These are phyloP conservation scores for Triplophysa rosa DNA, from an alignment of 2,113 vertebrate genomes.

Conservation along the genomic window DNA sequence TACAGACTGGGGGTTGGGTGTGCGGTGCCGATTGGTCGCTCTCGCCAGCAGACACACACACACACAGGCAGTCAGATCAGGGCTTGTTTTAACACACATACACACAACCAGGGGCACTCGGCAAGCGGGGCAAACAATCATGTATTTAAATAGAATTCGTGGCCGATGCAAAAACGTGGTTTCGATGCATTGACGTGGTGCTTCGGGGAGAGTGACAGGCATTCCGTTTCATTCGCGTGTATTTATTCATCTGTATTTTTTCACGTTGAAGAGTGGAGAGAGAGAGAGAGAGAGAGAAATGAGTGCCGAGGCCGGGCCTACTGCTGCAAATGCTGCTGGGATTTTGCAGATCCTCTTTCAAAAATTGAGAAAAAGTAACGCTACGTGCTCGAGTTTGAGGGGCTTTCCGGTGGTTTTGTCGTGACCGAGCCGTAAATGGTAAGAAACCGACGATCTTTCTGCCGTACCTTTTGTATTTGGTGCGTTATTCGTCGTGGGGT, in stretches of 20 bases:
- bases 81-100: slow-evolving; percentile 74
- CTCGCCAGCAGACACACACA: slow-evolving; percentile 28
- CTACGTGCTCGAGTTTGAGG: slow-evolving; percentile 62
- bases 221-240: slow-evolving; percentile 56
- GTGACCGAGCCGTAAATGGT: slow-evolving; percentile 76
- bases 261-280: slow-evolving; percentile 66
- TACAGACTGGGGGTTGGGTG: slow-evolving; percentile 43
- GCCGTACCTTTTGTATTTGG: slow-evolving; percentile 57
- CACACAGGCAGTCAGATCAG: slow-evolving; percentile 63
- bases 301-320: slow-evolving; percentile 77
- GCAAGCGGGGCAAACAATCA: slow-evolving; percentile 69
- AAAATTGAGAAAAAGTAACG: slow-evolving; percentile 71
- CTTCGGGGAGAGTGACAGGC: slow-evolving; percentile 57
- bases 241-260: slow-evolving; percentile 53
- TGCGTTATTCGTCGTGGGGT: slow-evolving; percentile 56
- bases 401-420: slow-evolving; percentile 66
- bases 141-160: slow-evolving; percentile 67
- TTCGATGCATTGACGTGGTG: slow-evolving; percentile 56
- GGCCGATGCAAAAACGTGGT: slow-evolving; percentile 58
- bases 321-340: slow-evolving; percentile 69
- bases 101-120: slow-evolving; percentile 75
- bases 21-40: slow-evolving; percentile 64
- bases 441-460: slow-evolving; percentile 66
- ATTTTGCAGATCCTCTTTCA: slow-evolving; percentile 75
- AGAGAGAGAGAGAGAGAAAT: slow-evolving; percentile 74